phyloP scores from a whole-genome alignment of 2,888 invertebrate species.

The Lobophora halterata region DNA sequence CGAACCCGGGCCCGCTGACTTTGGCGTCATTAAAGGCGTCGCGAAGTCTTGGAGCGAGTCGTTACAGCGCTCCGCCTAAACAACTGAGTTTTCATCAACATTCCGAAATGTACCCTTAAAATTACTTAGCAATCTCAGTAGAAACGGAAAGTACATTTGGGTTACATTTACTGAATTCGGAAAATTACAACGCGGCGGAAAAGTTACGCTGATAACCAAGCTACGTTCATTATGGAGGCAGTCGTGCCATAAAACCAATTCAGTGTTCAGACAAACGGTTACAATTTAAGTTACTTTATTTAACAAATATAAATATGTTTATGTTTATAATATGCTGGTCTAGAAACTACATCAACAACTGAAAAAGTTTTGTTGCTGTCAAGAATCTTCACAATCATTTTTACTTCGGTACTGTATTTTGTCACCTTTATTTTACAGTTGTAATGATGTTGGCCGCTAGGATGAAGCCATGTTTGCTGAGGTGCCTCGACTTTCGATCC shows the following conservation, averaged over 20 bases:
- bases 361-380: too few relatives aligned
- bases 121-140: slow-evolving; percentile 44
- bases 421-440: too few relatives aligned
- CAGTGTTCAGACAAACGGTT: neutral
- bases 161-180: slow-evolving; percentile 29
- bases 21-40: slow-evolving; percentile 76
- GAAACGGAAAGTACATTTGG: slow-evolving; percentile 32
- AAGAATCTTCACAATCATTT: too few relatives aligned
- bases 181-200: slow-evolving; percentile 17
- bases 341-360: too few relatives aligned
- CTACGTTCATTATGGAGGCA: slow-evolving; percentile 1
- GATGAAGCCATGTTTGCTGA: too few relatives aligned
- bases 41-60: slow-evolving; percentile 68
- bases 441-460: too few relatives aligned
- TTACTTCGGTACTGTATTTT: too few relatives aligned
- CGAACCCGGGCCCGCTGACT: slow-evolving; percentile 68
- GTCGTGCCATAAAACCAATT: slow-evolving; percentile 2
- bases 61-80: slow-evolving; percentile 72
- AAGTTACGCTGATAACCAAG: slow-evolving; percentile 15
- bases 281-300: neutral
- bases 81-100: slow-evolving; percentile 65
- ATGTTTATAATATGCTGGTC: too few relatives aligned
- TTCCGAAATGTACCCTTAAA: slow-evolving; percentile 52
- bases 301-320: too few relatives aligned
- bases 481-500: too few relatives aligned